A percentile compares a stretch with the other conserved stretches of the same genome.
phyloP scores from a whole-genome alignment of 2,888 invertebrate species.

The Druceiella hillmani region DNA sequence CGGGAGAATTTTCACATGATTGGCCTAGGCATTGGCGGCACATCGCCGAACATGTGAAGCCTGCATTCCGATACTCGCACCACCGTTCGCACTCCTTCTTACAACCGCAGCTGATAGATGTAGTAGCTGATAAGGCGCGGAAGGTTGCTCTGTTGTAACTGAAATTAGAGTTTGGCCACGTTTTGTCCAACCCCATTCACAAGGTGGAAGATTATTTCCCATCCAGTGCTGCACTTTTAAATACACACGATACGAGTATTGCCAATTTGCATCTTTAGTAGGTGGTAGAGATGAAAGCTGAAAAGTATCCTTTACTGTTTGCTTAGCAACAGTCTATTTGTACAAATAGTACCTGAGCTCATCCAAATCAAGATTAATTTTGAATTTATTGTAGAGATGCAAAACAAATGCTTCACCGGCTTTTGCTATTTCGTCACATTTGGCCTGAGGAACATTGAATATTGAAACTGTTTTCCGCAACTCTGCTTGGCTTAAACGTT shows the following conservation, averaged over 20 bases:
- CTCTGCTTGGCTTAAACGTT: slow-evolving; percentile 7
- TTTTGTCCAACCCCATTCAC: slow-evolving; percentile 8
- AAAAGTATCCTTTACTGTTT: slow-evolving; percentile 8
- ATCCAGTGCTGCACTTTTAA: slow-evolving; percentile 10
- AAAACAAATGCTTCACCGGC: slow-evolving; percentile 12
- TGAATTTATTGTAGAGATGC: slow-evolving; percentile 6
- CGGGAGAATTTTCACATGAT: slow-evolving; percentile 4
- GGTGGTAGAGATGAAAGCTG: slow-evolving; percentile 9
- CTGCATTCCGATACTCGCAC: slow-evolving; percentile 5
- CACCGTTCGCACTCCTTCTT: slow-evolving; percentile 8
- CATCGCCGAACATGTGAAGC: slow-evolving; percentile 2
- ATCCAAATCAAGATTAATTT: too few species aligned
- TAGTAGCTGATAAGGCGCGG: slow-evolving; percentile 3
- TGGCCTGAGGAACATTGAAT: not conserved
- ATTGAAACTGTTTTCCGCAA: slow-evolving; percentile 6
- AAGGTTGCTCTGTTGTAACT: not conserved
- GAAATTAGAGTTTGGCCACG: slow-evolving; percentile 6
- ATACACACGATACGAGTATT: slow-evolving; percentile 8
- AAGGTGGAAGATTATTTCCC: slow-evolving; percentile 8
- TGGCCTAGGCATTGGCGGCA: not conserved
- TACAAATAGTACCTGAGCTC: slow-evolving; percentile 7
- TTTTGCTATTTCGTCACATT: slow-evolving; percentile 1
- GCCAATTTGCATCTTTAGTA: slow-evolving; percentile 6
- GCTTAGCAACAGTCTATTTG: slow-evolving; percentile 9
- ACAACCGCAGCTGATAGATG: slow-evolving; percentile 10